phyloP scores from a whole-genome alignment of 2,113 vertebrate species.

The Anoura caudifer region DNA sequence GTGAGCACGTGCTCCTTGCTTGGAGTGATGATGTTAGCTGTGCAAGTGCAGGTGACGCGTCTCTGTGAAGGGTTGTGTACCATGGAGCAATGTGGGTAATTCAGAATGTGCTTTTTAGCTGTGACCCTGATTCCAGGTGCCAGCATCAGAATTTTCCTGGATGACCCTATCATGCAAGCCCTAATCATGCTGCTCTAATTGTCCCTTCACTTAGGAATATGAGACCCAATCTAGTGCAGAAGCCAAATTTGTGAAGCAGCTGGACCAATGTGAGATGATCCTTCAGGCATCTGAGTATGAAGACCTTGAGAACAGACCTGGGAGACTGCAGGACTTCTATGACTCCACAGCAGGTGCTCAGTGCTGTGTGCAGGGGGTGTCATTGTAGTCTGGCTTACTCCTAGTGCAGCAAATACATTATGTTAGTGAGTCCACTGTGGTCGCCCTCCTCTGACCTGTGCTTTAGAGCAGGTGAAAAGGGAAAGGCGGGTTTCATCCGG shows the following conservation, averaged over 20 bases:
- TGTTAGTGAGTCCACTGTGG: too few species aligned
- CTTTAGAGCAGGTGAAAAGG: neutral
- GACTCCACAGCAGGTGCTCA: slow-evolving; percentile 89
- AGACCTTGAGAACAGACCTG: slow-evolving; percentile 89
- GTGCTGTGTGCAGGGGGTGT: neutral
- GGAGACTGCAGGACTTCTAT: slow-evolving; percentile 95
- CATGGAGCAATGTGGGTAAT: neutral
- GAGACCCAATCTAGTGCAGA: slow-evolving; percentile 90
- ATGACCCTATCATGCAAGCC: neutral
- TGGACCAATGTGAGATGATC: slow-evolving; percentile 98
- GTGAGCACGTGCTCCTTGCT: rapidly evolving
- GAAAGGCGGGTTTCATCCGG: neutral
- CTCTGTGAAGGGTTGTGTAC: neutral
- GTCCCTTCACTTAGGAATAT: slow-evolving; percentile 86
- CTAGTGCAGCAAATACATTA: rapidly evolving
- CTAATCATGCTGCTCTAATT: neutral
- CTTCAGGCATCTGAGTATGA: slow-evolving; percentile 97
- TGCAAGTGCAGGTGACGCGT: neutral
- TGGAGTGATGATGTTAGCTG: neutral
- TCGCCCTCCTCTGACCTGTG: neutral
- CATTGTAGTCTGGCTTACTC: neutral
- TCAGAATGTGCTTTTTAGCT: neutral
- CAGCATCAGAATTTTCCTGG: neutral
- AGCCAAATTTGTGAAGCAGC: slow-evolving; percentile 93
- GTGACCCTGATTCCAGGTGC: neutral